phyloP scores from a whole-genome alignment of 2,888 invertebrate genomes.

The Chydorus sphaericus region DNA sequence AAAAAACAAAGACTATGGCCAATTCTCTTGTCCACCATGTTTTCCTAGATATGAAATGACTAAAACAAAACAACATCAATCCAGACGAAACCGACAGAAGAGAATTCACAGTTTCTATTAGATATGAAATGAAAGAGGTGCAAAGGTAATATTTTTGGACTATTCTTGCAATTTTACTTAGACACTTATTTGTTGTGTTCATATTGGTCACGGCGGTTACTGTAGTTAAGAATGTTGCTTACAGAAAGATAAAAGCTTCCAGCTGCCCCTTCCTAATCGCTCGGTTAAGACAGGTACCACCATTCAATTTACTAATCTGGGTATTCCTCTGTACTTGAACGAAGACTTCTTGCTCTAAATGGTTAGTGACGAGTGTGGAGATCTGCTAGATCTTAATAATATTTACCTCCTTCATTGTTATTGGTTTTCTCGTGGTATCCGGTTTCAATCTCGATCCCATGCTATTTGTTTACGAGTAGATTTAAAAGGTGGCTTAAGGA shows the following conservation, averaged over 20 bases:
- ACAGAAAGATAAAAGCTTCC: neutral
- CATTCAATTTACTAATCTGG: neutral
- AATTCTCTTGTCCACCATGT: neutral
- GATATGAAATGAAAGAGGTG: neutral
- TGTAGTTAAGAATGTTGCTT: neutral
- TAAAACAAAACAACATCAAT: neutral
- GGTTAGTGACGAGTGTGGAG: neutral
- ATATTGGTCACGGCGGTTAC: neutral
- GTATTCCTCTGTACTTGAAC: neutral
- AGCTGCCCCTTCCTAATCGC: neutral
- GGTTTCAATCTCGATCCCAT: neutral
- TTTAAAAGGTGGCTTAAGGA: neutral
- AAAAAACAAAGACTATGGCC: neutral
- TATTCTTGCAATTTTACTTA: no score
- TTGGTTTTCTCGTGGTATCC: neutral
- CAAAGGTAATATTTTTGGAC: no score
- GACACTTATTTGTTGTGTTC: no score
- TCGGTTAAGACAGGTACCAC: neutral
- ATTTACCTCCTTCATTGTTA: neutral
- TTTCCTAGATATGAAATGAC: neutral
- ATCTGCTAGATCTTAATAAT: neutral
- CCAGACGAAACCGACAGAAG: neutral
- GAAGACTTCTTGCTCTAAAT: neutral
- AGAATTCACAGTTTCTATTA: neutral
- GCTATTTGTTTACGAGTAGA: neutral